Conservation (phyloP, 2,888 invertebrate genomes). For the Alentia gelatinosa region DNA sequence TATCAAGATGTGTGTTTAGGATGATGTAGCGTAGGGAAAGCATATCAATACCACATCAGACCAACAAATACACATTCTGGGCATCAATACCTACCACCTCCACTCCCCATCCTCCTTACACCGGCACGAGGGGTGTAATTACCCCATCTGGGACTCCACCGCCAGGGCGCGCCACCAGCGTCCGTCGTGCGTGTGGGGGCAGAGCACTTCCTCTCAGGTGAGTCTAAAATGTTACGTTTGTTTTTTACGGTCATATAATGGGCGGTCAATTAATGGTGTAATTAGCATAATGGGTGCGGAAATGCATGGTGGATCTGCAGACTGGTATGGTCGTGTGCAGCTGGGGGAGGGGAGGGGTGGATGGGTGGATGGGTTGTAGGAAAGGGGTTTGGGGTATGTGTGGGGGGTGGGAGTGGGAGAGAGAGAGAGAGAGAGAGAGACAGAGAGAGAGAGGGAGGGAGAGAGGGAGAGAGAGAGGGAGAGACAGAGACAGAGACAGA, state of each 20-base stretch:
- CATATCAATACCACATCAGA: too few relatives aligned
- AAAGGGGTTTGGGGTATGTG: not conserved
- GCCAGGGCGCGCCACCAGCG: too few relatives aligned
- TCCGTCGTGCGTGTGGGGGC: too few relatives aligned
- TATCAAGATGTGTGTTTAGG: too few relatives aligned
- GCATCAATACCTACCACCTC: too few relatives aligned
- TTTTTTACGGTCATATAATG: not conserved
- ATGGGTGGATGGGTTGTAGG: not conserved
- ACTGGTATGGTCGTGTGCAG: not conserved
- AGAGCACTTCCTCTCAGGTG: too few relatives aligned
- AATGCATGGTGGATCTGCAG: not conserved
- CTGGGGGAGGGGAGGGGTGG: not conserved
- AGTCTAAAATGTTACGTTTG: conserved; percentile 3
- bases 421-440: not conserved
- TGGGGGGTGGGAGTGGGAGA: not conserved
- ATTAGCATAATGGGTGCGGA: not conserved
- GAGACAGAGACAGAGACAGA: not conserved
- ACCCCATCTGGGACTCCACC: too few relatives aligned
- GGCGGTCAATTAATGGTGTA: not conserved
- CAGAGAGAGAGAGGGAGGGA: not conserved
- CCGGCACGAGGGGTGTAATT: too few relatives aligned
- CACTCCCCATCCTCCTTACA: too few relatives aligned
- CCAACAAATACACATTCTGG: too few relatives aligned
- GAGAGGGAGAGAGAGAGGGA: not conserved
- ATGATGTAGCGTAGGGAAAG: too few relatives aligned